Evolutionary conservation across 2,797 vertebrate species (phyloP).

Genomic region (Pseudopleuronectes americanus): DNA sequence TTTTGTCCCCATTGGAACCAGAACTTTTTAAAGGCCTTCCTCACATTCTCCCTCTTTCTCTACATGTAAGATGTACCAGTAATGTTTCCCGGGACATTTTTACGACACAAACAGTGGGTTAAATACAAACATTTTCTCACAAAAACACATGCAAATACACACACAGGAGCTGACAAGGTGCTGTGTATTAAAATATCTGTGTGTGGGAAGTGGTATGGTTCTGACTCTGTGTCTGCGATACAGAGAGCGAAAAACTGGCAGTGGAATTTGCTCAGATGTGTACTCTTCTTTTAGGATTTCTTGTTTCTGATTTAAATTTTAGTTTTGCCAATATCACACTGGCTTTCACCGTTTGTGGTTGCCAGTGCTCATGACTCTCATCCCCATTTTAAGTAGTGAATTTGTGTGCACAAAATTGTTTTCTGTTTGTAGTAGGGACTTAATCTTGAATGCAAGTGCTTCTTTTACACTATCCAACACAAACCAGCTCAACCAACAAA

Average conservation of each 20-base stretch:
- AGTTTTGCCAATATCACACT: not conserved
- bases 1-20: not conserved
- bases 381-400: too few species aligned
- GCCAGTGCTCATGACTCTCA: too few species aligned
- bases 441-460: conserved; percentile 1
- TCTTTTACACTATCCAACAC: conserved; percentile 12
- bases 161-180: not conserved
- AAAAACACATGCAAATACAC: not conserved
- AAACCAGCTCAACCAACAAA: conserved; percentile 1
- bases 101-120: conserved; percentile 7
- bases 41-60: not conserved
- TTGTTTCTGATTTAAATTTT: not conserved
- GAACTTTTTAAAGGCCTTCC: not conserved
- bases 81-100: too few species aligned
- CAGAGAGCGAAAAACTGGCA: not conserved
- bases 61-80: too few species aligned
- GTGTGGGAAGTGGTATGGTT: not conserved
- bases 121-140: not conserved
- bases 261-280: not conserved
- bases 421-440: not conserved
- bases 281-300: not conserved
- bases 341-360: not conserved
- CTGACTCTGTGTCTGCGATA: not conserved
- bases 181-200: not conserved
- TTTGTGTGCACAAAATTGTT: conserved; percentile 4